Evolutionary conservation across 2,797 vertebrate genomes (phyloP).

Genomic region (Pogoniulus pusillus): DNA sequence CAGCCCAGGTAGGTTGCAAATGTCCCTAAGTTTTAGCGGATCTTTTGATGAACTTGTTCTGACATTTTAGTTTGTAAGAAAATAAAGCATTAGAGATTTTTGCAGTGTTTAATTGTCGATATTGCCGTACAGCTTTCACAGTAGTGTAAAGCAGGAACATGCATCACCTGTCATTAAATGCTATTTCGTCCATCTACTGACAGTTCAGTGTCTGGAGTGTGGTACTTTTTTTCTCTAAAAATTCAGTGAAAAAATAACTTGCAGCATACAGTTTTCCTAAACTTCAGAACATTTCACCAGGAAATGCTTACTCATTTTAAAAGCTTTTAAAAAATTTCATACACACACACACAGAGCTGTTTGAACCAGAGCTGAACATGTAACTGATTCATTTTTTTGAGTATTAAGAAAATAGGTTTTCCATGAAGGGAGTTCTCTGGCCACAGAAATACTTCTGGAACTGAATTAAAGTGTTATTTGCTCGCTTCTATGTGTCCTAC

Average conservation of each 20-base stretch:
- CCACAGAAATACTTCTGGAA: background rate
- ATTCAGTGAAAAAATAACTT: background rate
- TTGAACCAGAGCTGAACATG: background rate
- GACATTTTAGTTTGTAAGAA: background rate
- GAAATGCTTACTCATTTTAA: constrained; percentile 11
- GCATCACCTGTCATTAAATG: background rate
- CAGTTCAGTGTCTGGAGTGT: background rate
- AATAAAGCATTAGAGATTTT: background rate
- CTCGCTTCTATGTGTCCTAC: background rate
- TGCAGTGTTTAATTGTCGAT: background rate
- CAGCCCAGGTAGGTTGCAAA: background rate
- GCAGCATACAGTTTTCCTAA: background rate
- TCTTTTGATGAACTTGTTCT: background rate
- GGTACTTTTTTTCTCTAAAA: background rate
- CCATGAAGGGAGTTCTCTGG: constrained; percentile 4
- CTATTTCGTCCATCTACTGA: background rate
- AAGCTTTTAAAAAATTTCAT: no score
- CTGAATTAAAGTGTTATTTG: background rate
- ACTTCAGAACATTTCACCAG: background rate
- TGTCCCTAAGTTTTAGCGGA: background rate
- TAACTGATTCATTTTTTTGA: background rate
- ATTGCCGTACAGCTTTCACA: background rate
- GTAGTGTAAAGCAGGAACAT: background rate
- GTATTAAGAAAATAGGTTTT: constrained; percentile 11
- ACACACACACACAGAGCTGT: background rate